Conservation (phyloP, 2,113 vertebrate species). For the Heteronetta atricapilla region DNA sequence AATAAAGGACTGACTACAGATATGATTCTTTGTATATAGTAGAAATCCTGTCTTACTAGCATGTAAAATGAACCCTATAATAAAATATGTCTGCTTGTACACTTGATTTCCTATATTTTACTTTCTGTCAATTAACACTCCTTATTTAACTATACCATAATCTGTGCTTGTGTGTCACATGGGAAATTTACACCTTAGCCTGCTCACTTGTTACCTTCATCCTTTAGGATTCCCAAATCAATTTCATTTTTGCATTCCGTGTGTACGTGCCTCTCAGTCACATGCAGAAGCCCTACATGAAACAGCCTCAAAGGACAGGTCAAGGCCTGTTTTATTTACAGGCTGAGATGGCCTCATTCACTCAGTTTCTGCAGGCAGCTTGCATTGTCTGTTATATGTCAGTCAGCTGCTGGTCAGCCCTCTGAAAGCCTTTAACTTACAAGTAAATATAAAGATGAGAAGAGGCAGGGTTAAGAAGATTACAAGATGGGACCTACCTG, state of each 20-base stretch:
- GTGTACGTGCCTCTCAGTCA: not conserved
- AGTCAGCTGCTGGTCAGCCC: not conserved
- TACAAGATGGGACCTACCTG: not conserved
- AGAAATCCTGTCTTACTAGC: not conserved
- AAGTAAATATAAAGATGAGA: not conserved
- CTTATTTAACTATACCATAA: not conserved
- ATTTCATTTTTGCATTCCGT: not conserved
- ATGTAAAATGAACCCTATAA: not conserved
- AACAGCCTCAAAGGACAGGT: not conserved
- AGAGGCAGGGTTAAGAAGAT: not conserved
- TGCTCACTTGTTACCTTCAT: not conserved
- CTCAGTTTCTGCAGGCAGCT: not conserved
- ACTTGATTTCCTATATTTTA: not conserved
- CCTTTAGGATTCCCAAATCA: not conserved
- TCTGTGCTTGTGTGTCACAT: not conserved
- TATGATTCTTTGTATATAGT: not conserved
- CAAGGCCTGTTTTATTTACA: conserved; percentile 20
- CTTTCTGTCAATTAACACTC: not conserved
- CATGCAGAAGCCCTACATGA: not conserved
- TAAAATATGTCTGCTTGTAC: not conserved
- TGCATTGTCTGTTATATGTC: fast-evolving
- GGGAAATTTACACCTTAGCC: not conserved
- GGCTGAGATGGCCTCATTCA: not conserved
- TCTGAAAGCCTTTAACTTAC: not conserved
- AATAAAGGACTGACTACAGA: not conserved